Evolutionary conservation across 1,140 invertebrate species (phyloP).

Genomic region (Drosophila equinoxialis): DNA sequence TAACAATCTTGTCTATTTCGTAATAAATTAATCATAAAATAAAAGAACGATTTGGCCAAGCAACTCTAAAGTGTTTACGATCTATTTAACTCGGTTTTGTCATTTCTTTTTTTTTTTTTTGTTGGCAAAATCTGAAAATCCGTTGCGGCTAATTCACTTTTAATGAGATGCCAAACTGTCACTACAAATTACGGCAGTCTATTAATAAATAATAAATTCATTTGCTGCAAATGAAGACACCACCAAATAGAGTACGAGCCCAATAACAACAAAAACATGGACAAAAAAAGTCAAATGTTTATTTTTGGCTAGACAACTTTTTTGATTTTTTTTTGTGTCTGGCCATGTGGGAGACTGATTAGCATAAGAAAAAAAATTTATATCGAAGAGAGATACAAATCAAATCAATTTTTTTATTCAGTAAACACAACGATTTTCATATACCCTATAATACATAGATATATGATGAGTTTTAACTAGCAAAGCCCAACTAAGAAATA

Average conservation of each 20-base stretch:
- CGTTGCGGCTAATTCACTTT: constrained; percentile 61
- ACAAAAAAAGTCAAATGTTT: constrained; percentile 41
- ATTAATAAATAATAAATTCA: constrained; percentile 78
- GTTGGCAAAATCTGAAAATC: constrained; percentile 4
- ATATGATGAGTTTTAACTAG: too few species aligned
- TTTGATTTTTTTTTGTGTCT: constrained; percentile 37
- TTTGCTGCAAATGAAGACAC: constrained; percentile 70
- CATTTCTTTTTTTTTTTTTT: not conserved
- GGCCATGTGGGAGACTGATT: constrained; percentile 77
- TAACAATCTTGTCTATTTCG: not conserved
- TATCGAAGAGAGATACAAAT: constrained; percentile 5
- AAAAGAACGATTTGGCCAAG: constrained; percentile 4
- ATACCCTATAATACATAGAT: not conserved
- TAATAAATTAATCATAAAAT: constrained; percentile 3
- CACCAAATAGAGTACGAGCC: constrained; percentile 44
- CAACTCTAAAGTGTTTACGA: constrained; percentile 10
- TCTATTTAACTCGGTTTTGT: constrained; percentile 10
- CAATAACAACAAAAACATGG: constrained; percentile 13
- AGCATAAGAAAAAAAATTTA: constrained; percentile 48
- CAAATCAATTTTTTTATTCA: not conserved
- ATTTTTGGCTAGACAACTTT: constrained; percentile 73
- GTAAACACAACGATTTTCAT: not conserved
- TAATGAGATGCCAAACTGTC: constrained; percentile 78
- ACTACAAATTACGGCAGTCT: constrained; percentile 75
- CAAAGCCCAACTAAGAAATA: too few species aligned